A percentile compares a stretch with the other conserved stretches of the same genome.
These are phyloP conservation scores for Chrosomus eos DNA, from an alignment of 2,797 vertebrate species.

Conservation along the genomic window DNA sequence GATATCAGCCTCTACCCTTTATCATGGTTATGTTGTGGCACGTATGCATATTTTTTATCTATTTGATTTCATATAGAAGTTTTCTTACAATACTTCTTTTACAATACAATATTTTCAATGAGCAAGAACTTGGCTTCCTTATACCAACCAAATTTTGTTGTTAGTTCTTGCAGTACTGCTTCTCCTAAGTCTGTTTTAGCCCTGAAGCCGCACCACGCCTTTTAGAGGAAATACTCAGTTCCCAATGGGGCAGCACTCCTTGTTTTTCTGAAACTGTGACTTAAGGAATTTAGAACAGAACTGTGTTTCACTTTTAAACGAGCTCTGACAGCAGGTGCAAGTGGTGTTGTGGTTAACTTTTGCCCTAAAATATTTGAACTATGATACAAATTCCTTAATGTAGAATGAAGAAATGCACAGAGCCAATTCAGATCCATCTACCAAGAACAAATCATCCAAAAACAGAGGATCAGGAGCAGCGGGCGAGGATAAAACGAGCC, in stretches of 20 bases:
- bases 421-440: conserved; percentile 20
- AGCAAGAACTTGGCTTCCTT: not conserved
- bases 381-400: conserved; percentile 51
- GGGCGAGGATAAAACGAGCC: conserved; percentile 20
- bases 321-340: conserved; percentile 3
- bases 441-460: not conserved
- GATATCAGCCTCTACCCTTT: not conserved
- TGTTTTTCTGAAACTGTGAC: conserved; percentile 60
- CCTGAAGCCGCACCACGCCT: conserved; percentile 53
- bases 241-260: conserved; percentile 68
- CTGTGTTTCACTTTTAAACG: not conserved
- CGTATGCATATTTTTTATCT: not conserved
- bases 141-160: conserved; percentile 32
- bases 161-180: conserved; percentile 16
- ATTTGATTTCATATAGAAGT: not conserved
- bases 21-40: not conserved
- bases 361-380: conserved; percentile 36
- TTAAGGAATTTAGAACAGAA: conserved; percentile 31
- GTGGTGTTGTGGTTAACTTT: not conserved
- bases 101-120: not conserved
- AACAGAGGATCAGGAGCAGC: not conserved
- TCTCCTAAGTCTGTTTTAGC: conserved; percentile 31
- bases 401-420: conserved; percentile 54
- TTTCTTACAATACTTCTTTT: not conserved
- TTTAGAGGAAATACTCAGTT: conserved; percentile 61